Conservation (phyloP, 2,797 vertebrate species). For the Euthynnus affinis region DNA sequence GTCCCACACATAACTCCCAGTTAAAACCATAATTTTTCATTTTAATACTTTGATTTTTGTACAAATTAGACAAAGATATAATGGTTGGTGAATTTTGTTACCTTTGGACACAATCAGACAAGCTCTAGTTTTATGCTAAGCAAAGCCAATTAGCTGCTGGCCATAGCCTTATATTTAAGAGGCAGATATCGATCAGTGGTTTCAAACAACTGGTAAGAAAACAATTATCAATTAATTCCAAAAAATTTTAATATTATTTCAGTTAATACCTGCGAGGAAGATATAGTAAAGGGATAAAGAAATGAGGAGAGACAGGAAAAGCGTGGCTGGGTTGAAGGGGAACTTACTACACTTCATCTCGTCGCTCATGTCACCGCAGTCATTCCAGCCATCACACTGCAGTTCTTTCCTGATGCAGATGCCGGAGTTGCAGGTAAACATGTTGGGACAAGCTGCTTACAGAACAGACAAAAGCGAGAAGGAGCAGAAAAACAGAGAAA, state of each 20-base stretch:
- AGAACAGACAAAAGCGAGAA: constrained; percentile 27
- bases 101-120: too few species aligned
- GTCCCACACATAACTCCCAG: too few species aligned
- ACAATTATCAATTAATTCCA: not conserved
- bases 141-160: constrained; percentile 21
- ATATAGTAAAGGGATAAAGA: not conserved
- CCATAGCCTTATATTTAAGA: constrained; percentile 17
- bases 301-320: not conserved
- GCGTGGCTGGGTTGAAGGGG: not conserved
- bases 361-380: constrained; percentile 89
- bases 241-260: constrained; percentile 15
- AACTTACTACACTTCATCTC: constrained; percentile 85
- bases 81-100: too few species aligned
- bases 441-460: constrained; percentile 81
- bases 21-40: too few species aligned
- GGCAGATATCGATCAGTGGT: constrained; percentile 22
- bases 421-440: constrained; percentile 81
- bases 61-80: too few species aligned
- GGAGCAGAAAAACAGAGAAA: constrained; percentile 7
- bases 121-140: constrained; percentile 19
- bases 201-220: constrained; percentile 39
- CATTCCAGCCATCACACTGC: constrained; percentile 88
- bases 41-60: too few species aligned
- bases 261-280: constrained; percentile 12
- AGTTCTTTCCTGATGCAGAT: constrained; percentile 77